phyloP scores from a whole-genome alignment of 2,113 vertebrate species.

The Dicerorhinus sumatrensis region DNA sequence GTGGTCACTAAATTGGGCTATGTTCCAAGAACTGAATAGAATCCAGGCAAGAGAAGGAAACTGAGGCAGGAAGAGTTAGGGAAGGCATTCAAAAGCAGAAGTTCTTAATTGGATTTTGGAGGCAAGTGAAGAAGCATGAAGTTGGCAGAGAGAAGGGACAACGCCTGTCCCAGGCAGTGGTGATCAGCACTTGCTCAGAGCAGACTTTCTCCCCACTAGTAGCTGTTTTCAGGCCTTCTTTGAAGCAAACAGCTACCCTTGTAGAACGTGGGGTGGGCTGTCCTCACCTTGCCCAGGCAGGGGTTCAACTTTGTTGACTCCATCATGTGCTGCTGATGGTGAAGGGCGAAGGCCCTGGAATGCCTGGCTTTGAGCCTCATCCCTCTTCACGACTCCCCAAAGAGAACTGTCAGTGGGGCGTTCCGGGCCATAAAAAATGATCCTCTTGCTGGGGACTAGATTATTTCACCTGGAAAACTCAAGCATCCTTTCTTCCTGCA shows the following conservation, averaged over 20 bases:
- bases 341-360: constrained; percentile 18
- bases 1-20: background rate
- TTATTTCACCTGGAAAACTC: constrained; percentile 80
- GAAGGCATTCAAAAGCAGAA: background rate
- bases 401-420: constrained; percentile 86
- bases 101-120: background rate
- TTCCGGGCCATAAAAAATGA: constrained; percentile 88
- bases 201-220: background rate
- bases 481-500: constrained; percentile 58
- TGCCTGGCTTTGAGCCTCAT: constrained; percentile 71
- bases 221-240: constrained; percentile 31
- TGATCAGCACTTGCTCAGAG: background rate
- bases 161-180: background rate
- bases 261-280: background rate
- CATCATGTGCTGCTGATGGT: background rate
- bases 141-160: background rate
- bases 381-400: constrained; percentile 85
- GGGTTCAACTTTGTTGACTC: constrained; percentile 47
- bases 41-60: background rate
- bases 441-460: constrained; percentile 79
- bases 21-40: background rate
- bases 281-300: constrained; percentile 11
- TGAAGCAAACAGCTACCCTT: background rate
- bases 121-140: background rate
- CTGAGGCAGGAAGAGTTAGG: background rate